Percentiles rank a stretch among this genome's conserved stretches.
phyloP scores from a whole-genome alignment of 2,888 invertebrate species.

The Marronus borbonicus region DNA sequence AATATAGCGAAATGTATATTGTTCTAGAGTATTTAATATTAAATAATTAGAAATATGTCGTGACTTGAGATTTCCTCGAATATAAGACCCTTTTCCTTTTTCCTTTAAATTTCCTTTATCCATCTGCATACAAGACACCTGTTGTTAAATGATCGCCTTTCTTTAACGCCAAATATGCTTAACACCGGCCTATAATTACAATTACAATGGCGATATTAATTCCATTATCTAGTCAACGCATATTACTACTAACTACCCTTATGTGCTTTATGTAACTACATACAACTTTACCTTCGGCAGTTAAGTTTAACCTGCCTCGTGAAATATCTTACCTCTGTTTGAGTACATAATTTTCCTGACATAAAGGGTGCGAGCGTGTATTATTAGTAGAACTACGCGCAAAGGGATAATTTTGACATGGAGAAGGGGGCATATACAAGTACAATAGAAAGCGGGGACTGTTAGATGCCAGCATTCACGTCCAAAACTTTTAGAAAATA shows the following conservation, averaged over 20 bases:
- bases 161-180: not conserved
- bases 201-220: not conserved
- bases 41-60: too few species aligned
- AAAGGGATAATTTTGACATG: conserved; percentile 3
- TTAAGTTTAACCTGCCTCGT: conserved; percentile 3
- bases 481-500: too few species aligned
- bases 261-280: not conserved
- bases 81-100: too few species aligned
- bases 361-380: too few species aligned
- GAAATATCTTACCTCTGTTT: not conserved
- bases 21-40: too few species aligned
- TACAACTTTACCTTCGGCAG: not conserved
- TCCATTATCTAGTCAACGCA: not conserved
- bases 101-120: too few species aligned
- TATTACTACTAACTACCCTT: not conserved
- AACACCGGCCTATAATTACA: not conserved
- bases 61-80: too few species aligned
- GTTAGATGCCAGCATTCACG: too few species aligned
- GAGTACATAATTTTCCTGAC: not conserved
- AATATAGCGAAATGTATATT: not conserved
- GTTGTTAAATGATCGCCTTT: not conserved
- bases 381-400: not conserved
- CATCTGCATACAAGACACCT: too few species aligned
- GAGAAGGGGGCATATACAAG: not conserved
- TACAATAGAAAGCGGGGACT: too few species aligned